A percentile compares a stretch with the other conserved stretches of the same genome.
Conservation (phyloP, 2,888 invertebrate genomes). For the Cantharis lateralis region DNA sequence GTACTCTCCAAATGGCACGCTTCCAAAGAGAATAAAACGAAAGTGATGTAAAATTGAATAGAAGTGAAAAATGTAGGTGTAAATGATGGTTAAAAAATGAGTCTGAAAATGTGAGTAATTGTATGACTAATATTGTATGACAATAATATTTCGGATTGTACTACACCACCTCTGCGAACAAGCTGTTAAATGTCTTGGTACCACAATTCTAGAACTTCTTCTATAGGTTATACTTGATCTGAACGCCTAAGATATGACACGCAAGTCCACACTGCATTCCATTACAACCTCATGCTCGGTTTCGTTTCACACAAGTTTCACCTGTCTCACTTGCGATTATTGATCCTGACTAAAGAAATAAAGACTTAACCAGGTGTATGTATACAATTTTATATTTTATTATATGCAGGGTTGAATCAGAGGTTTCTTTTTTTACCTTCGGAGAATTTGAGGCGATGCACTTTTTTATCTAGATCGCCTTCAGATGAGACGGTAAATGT, state of each 20-base stretch:
- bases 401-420: slow-evolving; percentile 18
- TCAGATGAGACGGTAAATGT: slow-evolving; percentile 11
- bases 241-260: slow-evolving; percentile 37
- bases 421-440: slow-evolving; percentile 16
- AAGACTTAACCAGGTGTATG: background rate
- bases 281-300: slow-evolving; percentile 18
- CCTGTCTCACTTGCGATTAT: slow-evolving; percentile 2
- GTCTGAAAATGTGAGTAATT: background rate
- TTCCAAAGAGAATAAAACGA: background rate
- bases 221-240: slow-evolving; percentile 25
- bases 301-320: background rate
- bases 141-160: slow-evolving; percentile 13
- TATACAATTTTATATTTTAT: slow-evolving; percentile 7
- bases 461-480: slow-evolving; percentile 25
- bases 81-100: background rate
- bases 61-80: background rate
- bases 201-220: slow-evolving; percentile 20
- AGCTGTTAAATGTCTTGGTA: slow-evolving; percentile 21
- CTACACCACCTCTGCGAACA: slow-evolving; percentile 22
- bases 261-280: slow-evolving; percentile 35
- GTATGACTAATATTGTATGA: slow-evolving; percentile 6
- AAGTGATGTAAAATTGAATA: background rate
- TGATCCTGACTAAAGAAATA: background rate
- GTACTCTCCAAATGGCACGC: background rate
- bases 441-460: slow-evolving; percentile 22